A percentile compares a stretch with the other conserved stretches of the same genome.
Conservation (phyloP, 2,797 vertebrate genomes). For the Acrossocheilus wenchowensis region DNA sequence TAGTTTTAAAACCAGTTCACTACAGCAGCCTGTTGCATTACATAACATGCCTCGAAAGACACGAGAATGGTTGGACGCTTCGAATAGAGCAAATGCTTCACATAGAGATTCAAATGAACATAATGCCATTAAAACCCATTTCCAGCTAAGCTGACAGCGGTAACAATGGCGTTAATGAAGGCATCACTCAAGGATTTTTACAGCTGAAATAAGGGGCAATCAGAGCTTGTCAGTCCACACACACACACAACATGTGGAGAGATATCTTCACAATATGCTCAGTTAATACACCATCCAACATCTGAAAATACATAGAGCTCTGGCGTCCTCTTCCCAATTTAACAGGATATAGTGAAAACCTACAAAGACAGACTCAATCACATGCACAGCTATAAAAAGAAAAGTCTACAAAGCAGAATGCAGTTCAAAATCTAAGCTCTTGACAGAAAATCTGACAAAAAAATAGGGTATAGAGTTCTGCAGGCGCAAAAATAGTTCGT, state of each 20-base stretch:
- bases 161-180: constrained; percentile 66
- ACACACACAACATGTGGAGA: neutral
- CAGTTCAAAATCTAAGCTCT: neutral
- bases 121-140: constrained; percentile 57
- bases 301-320: neutral
- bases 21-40: constrained; percentile 18
- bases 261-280: constrained; percentile 17
- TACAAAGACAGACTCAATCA: neutral
- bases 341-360: constrained; percentile 1
- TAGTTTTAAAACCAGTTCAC: neutral
- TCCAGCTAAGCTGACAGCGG: constrained; percentile 54
- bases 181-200: constrained; percentile 62
- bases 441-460: neutral
- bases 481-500: neutral
- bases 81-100: neutral
- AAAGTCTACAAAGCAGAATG: neutral
- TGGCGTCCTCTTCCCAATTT: neutral
- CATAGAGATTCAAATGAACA: constrained; percentile 32
- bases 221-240: constrained; percentile 27
- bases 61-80: neutral
- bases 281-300: neutral
- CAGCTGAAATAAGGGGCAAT: constrained; percentile 47
- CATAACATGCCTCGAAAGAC: neutral
- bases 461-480: neutral
- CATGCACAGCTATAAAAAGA: neutral